Evolutionary conservation across 2,113 vertebrate species (phyloP), one percentile per base, ranked within the genome.

Genomic region (Bubo bubo): DNA sequence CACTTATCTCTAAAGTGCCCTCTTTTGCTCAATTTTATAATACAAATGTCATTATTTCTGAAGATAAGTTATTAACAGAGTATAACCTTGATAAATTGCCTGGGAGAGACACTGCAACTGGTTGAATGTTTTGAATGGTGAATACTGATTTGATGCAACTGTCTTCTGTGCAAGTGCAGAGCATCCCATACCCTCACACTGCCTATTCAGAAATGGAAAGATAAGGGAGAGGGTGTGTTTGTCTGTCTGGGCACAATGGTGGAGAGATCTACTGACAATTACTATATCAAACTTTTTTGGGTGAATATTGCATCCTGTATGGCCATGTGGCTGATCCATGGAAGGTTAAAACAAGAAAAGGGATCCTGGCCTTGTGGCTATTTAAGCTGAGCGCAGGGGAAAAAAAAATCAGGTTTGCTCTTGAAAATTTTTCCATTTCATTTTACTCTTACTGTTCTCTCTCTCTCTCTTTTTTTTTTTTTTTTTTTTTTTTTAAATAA

Each of bases 1-100:
- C 62, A 89, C 91, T 95, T 93, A 73, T 50, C 77, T 73, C n/a
- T 79, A 79, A 92, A 96, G 91, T 85, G 49, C 20, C 28, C 43
- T 90, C 53, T 93, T 59, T 88, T 77, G 63, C 35, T 95, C 75
- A 60, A 1, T 89, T 92, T 73, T 76, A 4, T 73, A 87, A 89
- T 85, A 89, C 6, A 47, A 50, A 89, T 82, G 41, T 81, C 60
- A 70, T 88, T 84, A 72, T 95, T 96, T 88, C 82, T 84, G 68
- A 81, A 90, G 89, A 72, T 56, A 74, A 80, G 60, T 95, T 92
- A 84, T 81, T 87, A 92, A 53, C 50, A 83, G 41, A 60, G 16
- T 72, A 62, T 74, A 95, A 87, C 64, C n/a, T 88, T 88, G n/a
- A 11, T 86, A 52, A 92, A 81, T 92, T 67, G 14, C 79, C 73